These are phyloP conservation scores for Papilio gigon DNA, from an alignment of 2,888 invertebrate genomes.

Conservation along the genomic window DNA sequence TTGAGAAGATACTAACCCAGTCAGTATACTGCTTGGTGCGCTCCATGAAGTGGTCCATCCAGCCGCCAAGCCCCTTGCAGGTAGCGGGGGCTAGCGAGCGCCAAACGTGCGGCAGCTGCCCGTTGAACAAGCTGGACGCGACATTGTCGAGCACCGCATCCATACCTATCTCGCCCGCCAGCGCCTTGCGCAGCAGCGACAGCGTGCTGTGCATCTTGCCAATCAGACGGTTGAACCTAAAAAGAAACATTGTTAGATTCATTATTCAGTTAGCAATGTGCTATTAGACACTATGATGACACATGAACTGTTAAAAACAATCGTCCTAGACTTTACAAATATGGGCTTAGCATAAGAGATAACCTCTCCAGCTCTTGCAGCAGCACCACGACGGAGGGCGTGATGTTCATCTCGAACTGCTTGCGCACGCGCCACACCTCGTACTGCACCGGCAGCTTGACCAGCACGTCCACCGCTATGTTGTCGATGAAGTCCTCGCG, in stretches of 20 bases:
- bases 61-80: conserved; percentile 91
- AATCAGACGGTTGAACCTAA: conserved; percentile 89
- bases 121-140: conserved; percentile 91
- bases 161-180: conserved; percentile 97
- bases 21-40: conserved; percentile 87
- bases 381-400: conserved; percentile 92
- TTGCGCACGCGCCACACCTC: conserved; percentile 92
- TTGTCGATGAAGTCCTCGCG: conserved; percentile 93
- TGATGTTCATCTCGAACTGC: conserved; percentile 89
- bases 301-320: no score
- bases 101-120: conserved; percentile 92
- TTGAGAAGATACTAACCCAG: conserved; percentile 82
- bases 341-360: background rate
- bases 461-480: conserved; percentile 89
- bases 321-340: background rate
- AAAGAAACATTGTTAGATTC: background rate
- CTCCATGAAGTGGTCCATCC: conserved; percentile 93
- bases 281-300: no score
- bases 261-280: no score
- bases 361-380: conserved; percentile 93
- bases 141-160: conserved; percentile 92
- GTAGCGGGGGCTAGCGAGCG: conserved; percentile 91
- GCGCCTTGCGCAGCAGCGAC: conserved; percentile 88
- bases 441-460: conserved; percentile 88
- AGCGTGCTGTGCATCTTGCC: conserved; percentile 86